Percentiles rank a stretch among this genome's conserved stretches.
phyloP scores from a whole-genome alignment of 2,888 invertebrate genomes.

The Nemotelus pantherinus region DNA sequence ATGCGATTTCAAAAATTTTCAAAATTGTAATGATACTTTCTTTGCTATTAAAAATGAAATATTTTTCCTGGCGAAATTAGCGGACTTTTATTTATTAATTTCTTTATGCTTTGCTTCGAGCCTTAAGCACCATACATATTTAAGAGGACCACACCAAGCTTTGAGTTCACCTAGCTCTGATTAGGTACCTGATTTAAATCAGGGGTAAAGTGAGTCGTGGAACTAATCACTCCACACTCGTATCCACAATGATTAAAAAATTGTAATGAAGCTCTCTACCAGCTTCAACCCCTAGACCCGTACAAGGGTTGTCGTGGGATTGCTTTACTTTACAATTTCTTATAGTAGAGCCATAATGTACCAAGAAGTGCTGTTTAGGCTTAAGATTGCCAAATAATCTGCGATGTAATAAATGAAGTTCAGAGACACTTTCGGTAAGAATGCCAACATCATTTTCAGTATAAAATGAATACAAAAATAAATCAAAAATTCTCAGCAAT shows the following conservation, averaged over 20 bases:
- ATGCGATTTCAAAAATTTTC: background rate
- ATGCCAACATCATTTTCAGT: background rate
- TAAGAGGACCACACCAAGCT: constrained; percentile 35
- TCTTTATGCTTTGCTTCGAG: constrained; percentile 29
- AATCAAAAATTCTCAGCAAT: background rate
- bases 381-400: background rate
- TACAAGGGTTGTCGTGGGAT: too few relatives aligned
- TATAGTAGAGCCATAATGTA: constrained; percentile 26
- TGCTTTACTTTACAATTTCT: too few relatives aligned
- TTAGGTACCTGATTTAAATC: too few relatives aligned
- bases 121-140: constrained; percentile 25
- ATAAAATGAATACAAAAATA: background rate
- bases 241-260: too few relatives aligned
- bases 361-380: constrained; percentile 34
- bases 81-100: background rate
- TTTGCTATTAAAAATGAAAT: background rate
- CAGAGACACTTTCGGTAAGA: background rate
- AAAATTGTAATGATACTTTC: background rate
- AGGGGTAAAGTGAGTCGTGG: too few relatives aligned
- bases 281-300: too few relatives aligned
- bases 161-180: too few relatives aligned
- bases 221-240: too few relatives aligned
- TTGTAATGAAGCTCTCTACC: too few relatives aligned
- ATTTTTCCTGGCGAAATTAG: background rate
- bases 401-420: constrained; percentile 6